Evolutionary conservation across 2,113 vertebrate species (phyloP), one percentile per base, ranked within the genome.

Genomic region (Pomatorhinus ruficollis): DNA sequence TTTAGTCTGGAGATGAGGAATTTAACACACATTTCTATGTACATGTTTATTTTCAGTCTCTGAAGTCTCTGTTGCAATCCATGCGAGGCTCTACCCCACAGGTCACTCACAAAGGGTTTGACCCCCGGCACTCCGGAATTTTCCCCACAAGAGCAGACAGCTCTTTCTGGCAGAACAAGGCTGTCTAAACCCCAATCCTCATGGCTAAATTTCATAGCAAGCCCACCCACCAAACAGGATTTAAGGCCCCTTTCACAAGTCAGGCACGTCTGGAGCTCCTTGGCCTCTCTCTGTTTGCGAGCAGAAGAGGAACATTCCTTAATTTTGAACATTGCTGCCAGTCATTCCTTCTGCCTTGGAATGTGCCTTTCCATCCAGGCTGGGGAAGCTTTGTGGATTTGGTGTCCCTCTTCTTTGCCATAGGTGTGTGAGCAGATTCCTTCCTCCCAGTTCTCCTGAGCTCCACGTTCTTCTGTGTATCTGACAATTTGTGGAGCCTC

Each of bases 241-340:
- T 31, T 53, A 17, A 64, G 53, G 40, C 12, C 28, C 1, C 30
- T 87, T 71, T 64, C 64, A 25, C 20, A 10, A 17, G 24, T n/a
- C 12, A 8, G 33, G 28, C 33, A 21, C 0, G 0, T 9, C 1
- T 1, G 12, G 44, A 71, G 49, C 35, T 81, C 14, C 37, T 40
- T 68, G 39, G 45, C 28, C 15, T 37, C 40, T 50, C 3, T 52
- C 37, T 50, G 31, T 13, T 11, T 3, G 0, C 45, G 20, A 69
- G 60, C 61, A 42, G 82, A 59, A 33, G 28, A 52, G 15, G 11
- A 42, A 12, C 22, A 12, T 53, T 64, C 14, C 9, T 30, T 35
- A 2, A 23, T 35, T 82, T 40, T 52, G 18, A 65, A 45, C 42
- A 11, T 30, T 37, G 15, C 45, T 89, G 44, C 49, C 56, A 30